Conservation (phyloP, 2,888 invertebrate species). For the Nomada ferruginata region DNA sequence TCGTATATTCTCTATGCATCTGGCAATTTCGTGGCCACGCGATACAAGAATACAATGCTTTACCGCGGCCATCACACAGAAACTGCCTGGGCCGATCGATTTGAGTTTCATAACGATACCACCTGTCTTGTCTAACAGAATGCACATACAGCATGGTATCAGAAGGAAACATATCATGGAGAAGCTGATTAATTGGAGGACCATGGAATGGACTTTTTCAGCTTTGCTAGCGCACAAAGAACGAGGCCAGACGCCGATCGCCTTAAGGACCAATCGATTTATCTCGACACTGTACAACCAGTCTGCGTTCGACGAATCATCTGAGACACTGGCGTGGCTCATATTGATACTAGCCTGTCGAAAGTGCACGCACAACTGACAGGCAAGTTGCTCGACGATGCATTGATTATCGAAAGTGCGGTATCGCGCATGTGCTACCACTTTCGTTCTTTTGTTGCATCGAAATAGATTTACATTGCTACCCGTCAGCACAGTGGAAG, state of each 20-base stretch:
- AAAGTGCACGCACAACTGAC: constrained; percentile 31
- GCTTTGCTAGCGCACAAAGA: constrained; percentile 17
- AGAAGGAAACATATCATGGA: constrained; percentile 73
- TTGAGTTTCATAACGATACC: constrained; percentile 64
- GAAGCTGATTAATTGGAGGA: constrained; percentile 45
- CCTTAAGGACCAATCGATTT: constrained; percentile 74
- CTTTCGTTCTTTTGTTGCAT: neutral
- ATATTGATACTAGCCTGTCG: constrained; percentile 26
- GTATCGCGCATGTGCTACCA: constrained; percentile 62
- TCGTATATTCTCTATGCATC: constrained; percentile 67
- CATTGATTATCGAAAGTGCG: constrained; percentile 36
- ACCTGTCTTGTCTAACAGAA: constrained; percentile 65
- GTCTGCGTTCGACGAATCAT: neutral
- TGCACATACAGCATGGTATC: constrained; percentile 72
- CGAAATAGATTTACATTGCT: neutral
- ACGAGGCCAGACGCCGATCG: constrained; percentile 76
- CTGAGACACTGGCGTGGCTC: no score
- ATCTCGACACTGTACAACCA: constrained; percentile 73
- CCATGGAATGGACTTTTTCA: constrained; percentile 52
- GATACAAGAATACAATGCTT: constrained; percentile 70
- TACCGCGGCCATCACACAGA: constrained; percentile 71
- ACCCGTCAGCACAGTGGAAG: constrained; percentile 7
- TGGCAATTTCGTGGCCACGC: constrained; percentile 52
- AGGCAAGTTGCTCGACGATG: neutral
- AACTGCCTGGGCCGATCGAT: constrained; percentile 74